Evolutionary conservation across 2,113 vertebrate species (phyloP).

Genomic region (Panthera tigris): DNA sequence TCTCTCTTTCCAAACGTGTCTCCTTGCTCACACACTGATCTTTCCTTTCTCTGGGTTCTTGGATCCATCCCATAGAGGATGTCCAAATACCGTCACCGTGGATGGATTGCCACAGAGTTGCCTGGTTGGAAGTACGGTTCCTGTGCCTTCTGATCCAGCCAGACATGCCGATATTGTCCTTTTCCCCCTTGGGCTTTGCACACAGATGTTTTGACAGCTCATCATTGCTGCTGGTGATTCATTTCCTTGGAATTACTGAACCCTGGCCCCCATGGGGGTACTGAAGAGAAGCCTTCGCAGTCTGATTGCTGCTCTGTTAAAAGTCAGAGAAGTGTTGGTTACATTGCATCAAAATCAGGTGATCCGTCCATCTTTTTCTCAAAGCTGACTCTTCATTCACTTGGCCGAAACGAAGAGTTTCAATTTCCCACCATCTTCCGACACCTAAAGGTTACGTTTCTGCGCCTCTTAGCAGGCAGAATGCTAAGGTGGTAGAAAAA

Average conservation of each 20-base stretch:
- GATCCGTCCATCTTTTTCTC: not conserved
- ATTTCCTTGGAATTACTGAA: constrained; percentile 56
- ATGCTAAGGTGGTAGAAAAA: not conserved
- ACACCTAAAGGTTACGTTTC: not conserved
- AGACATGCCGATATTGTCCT: not conserved
- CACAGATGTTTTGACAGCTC: constrained; percentile 67
- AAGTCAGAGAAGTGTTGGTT: constrained; percentile 20
- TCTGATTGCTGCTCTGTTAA: constrained; percentile 29
- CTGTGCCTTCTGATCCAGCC: not conserved
- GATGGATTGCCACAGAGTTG: not conserved
- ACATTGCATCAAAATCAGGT: not conserved
- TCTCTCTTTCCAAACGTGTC: not conserved
- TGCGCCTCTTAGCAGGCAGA: not conserved
- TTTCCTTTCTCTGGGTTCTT: not conserved
- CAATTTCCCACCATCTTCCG: not conserved
- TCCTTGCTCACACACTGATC: not conserved
- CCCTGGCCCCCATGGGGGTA: not conserved
- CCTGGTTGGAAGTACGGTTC: not conserved
- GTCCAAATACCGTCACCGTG: not conserved
- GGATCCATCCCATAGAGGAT: not conserved
- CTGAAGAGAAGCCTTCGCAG: constrained; percentile 27
- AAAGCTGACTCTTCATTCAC: not conserved
- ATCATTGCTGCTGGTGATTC: constrained; percentile 32
- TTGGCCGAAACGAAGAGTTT: constrained; percentile 8
- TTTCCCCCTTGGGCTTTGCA: not conserved